These are phyloP conservation scores for Sebastiscus albofasciatus DNA, from an alignment of 2,797 vertebrate genomes.

Conservation along the genomic window DNA sequence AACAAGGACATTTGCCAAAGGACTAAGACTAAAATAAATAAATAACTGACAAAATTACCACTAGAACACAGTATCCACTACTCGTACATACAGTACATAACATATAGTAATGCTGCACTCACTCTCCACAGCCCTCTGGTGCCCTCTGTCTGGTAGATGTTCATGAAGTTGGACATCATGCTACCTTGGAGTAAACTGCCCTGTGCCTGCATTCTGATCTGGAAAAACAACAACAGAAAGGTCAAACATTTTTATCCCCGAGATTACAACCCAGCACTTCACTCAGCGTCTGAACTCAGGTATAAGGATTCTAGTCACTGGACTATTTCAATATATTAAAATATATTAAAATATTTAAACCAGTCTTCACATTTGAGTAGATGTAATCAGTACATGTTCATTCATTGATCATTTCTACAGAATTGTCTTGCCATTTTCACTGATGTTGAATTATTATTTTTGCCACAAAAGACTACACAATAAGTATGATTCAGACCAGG, in stretches of 20 bases:
- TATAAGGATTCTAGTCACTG: not conserved
- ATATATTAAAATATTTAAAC: not conserved
- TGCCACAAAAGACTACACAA: too few species aligned
- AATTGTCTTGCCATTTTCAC: too few species aligned
- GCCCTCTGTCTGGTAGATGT: slow-evolving; percentile 97
- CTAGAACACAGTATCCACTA: not conserved
- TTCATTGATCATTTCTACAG: too few species aligned
- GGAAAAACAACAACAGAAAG: slow-evolving; percentile 12
- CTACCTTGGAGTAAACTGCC: slow-evolving; percentile 94
- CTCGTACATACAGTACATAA: not conserved
- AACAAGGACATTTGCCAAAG: too few species aligned
- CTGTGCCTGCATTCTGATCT: slow-evolving; percentile 98
- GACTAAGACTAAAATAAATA: too few species aligned
- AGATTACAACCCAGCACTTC: not conserved
- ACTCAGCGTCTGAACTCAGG: not conserved
- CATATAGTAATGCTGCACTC: slow-evolving; percentile 52
- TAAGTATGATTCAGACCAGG: too few species aligned
- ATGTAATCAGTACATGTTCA: not conserved
- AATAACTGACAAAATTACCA: too few species aligned
- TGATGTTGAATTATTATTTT: too few species aligned
- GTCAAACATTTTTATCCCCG: not conserved
- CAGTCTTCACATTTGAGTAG: not conserved
- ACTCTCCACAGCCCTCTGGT: slow-evolving; percentile 95
- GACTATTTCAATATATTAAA: too few species aligned
- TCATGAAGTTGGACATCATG: slow-evolving; percentile 97